phyloP scores from a whole-genome alignment of 1,140 invertebrate genomes.

The Pogonomyrmex californicus region DNA sequence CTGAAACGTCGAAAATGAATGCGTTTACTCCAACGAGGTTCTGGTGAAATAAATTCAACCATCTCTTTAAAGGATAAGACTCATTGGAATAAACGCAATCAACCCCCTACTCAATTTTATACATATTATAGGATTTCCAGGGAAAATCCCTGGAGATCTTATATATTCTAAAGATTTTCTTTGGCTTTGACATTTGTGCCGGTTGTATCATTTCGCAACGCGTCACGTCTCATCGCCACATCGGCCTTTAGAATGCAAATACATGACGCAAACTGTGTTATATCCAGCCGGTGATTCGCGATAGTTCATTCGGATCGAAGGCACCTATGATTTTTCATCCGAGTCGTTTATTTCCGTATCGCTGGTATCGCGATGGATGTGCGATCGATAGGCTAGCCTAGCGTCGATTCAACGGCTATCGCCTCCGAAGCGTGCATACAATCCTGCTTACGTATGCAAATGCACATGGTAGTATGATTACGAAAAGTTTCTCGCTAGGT shows the following conservation, averaged over 20 bases:
- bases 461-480: constrained; percentile 26
- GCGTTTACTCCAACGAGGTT: not conserved
- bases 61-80: too few species aligned
- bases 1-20: not conserved
- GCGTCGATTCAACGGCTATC: constrained; percentile 38
- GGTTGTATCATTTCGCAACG: constrained; percentile 9
- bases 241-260: constrained; percentile 23
- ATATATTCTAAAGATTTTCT: not conserved
- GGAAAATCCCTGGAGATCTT: not conserved
- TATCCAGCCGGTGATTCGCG: constrained; percentile 34
- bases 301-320: constrained; percentile 47
- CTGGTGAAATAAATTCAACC: too few species aligned
- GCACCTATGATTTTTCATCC: constrained; percentile 45
- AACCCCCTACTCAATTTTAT: too few species aligned
- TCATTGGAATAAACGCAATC: too few species aligned
- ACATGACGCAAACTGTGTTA: constrained; percentile 56
- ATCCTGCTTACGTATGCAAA: constrained; percentile 44
- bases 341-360: constrained; percentile 54
- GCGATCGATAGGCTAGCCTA: constrained; percentile 47
- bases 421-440: constrained; percentile 31
- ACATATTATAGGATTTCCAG: too few species aligned
- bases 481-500: constrained; percentile 35
- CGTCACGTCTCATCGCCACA: constrained; percentile 30
- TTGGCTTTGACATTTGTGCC: not conserved
- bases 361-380: constrained; percentile 37